Base-by-base conservation (phyloP, 2,113 vertebrate species). In the Esox niger region DNA sequence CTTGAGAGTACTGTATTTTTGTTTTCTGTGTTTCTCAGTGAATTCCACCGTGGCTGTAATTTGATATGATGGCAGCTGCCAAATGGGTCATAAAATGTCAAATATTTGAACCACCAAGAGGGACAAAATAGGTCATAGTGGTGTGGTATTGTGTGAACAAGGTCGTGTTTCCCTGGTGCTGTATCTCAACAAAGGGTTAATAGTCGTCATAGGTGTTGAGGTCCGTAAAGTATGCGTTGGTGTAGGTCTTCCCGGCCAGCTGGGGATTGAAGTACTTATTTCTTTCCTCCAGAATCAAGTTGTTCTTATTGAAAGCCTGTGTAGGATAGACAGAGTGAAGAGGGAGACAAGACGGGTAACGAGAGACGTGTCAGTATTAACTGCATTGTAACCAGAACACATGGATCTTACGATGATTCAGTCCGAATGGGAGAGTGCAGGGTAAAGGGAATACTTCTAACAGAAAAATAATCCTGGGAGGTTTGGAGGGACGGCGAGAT, bases 301-400 rank as follows among this genome's bases (percentile, higher is more conserved):
- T 98, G 90, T 98, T 98, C 93, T 98, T 98, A 90, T 98, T 98
- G 91, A 98, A 97, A 79, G 95, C 96, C 96, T 98, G 88, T 13
- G 73, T 83, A 88, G 69, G 26, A 64, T 72, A 67, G 35, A 43
- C 56, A 68, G 30, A 6, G 30, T 29, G 25, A n/a, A 15, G 10
- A 31, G 33, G 23, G 25, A 6, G 47, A 60, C 46, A 57, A 38
- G 75, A 49, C 73, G 26, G n/a, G 55, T 7, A 80, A 68, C 31
- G 74, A 47, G 74, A 29, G 33, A 61, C 20, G 26, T 66, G 66
- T 84, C 66, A 85, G 78, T 27, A 21, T 23, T 21, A 31, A 66
- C 52, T 64, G 66, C 57, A 70, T 70, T 73, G 57, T 13, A 2
- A n/a, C n/a, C n/a, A n/a, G n/a, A n/a, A 69, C 49, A 69, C 60